Conservation (phyloP, 2,888 invertebrate species). For the Unio delphinus region DNA sequence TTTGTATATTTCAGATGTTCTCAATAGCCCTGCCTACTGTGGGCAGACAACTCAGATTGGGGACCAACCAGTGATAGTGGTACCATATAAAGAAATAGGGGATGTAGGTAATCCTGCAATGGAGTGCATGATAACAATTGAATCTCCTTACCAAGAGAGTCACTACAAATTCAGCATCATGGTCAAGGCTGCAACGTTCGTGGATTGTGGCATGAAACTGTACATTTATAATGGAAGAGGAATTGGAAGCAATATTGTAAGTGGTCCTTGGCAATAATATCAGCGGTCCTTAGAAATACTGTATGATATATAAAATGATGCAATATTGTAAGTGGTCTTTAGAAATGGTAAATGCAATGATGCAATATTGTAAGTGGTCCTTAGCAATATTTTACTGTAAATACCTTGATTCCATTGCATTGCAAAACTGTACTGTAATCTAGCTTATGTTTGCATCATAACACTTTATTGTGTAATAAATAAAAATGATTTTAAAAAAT, state of each 20-base stretch:
- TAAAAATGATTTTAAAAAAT: too few species aligned
- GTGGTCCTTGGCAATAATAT: constrained; percentile 9
- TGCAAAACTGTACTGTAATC: too few species aligned
- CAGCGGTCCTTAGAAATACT: too few species aligned
- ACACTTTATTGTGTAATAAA: too few species aligned
- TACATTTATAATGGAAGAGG: constrained; percentile 47
- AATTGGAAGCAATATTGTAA: constrained; percentile 45
- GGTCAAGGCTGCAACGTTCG: constrained; percentile 42
- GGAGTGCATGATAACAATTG: constrained; percentile 44
- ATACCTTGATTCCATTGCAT: too few species aligned
- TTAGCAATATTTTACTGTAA: too few species aligned
- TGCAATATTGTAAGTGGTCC: too few species aligned
- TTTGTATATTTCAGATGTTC: constrained; percentile 27
- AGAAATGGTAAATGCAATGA: too few species aligned
- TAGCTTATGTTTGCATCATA: too few species aligned
- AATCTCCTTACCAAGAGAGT: constrained; percentile 47
- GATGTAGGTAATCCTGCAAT: constrained; percentile 41
- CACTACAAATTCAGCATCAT: constrained; percentile 54
- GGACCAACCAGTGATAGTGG: constrained; percentile 41
- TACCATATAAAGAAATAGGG: constrained; percentile 40
- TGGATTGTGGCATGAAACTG: constrained; percentile 50
- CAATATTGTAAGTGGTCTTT: too few species aligned
- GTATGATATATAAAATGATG: too few species aligned
- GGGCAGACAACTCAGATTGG: constrained; percentile 44
- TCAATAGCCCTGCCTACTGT: constrained; percentile 44